Conservation (phyloP, 2,888 invertebrate species). For the Drosophila borborema region DNA sequence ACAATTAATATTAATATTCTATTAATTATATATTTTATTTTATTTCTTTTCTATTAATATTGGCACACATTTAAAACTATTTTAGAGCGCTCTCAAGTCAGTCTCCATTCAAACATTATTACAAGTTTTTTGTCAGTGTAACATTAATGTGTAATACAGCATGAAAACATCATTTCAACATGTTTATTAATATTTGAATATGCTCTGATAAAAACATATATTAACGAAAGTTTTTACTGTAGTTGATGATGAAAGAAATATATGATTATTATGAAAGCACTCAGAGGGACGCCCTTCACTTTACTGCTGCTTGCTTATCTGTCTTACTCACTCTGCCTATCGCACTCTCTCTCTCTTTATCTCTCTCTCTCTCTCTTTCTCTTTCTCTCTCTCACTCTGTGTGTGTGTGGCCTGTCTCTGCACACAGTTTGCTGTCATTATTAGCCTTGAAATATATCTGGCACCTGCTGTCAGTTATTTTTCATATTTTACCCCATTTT, state of each 20-base stretch:
- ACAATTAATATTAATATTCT: too few relatives aligned
- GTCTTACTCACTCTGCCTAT: neutral
- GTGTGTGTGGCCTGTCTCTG: too few relatives aligned
- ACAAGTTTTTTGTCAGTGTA: neutral
- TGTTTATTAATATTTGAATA: neutral
- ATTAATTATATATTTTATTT: too few relatives aligned
- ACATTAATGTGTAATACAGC: neutral
- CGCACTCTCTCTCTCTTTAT: too few relatives aligned
- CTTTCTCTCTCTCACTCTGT: neutral
- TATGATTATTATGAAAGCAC: neutral
- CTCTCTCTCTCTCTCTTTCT: neutral
- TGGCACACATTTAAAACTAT: too few relatives aligned
- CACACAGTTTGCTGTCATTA: slow-evolving; percentile 1
- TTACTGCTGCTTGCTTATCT: neutral
- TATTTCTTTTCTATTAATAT: too few relatives aligned
- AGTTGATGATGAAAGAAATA: neutral
- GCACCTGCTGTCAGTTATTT: slow-evolving; percentile 6
- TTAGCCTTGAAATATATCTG: slow-evolving; percentile 17
- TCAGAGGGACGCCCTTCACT: neutral
- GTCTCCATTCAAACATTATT: too few relatives aligned
- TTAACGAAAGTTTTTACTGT: neutral
- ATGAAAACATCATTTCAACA: neutral
- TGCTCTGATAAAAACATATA: neutral
- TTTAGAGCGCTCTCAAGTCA: too few relatives aligned
- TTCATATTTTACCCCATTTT: slow-evolving; percentile 19